Conservation (phyloP, 2,888 invertebrate genomes). For the Ecdyonurus torrentis region DNA sequence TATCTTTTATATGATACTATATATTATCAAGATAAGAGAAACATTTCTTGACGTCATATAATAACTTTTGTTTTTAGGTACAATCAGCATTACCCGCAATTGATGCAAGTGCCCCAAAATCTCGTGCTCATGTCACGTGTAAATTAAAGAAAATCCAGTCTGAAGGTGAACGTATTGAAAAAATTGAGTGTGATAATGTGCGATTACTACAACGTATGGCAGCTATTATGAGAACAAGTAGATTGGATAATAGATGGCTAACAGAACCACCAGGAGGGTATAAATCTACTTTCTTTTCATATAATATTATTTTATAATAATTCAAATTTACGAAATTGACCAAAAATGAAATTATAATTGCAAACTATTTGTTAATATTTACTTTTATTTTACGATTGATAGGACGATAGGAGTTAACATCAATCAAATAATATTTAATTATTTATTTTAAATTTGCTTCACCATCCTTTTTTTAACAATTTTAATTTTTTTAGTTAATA, state of each 20-base stretch:
- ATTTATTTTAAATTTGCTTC: too few relatives aligned
- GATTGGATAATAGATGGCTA: slow-evolving; percentile 49
- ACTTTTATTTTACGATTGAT: too few relatives aligned
- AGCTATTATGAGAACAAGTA: slow-evolving; percentile 44
- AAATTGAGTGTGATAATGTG: slow-evolving; percentile 50
- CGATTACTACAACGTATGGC: slow-evolving; percentile 46
- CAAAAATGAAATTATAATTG: too few relatives aligned
- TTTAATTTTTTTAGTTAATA: too few relatives aligned
- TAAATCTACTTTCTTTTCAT: too few relatives aligned
- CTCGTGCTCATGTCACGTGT: slow-evolving; percentile 43
- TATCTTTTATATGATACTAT: too few relatives aligned
- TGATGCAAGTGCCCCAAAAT: slow-evolving; percentile 43
- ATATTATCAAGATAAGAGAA: neutral
- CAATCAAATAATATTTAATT: too few relatives aligned
- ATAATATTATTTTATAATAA: too few relatives aligned
- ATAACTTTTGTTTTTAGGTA: slow-evolving; percentile 29
- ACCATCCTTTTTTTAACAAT: too few relatives aligned
- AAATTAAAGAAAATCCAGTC: slow-evolving; percentile 53
- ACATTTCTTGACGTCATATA: slow-evolving; percentile 1
- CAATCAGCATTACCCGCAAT: slow-evolving; percentile 46
- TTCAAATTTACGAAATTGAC: too few relatives aligned
- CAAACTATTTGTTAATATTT: too few relatives aligned
- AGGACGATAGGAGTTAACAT: too few relatives aligned
- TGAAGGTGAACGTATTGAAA: slow-evolving; percentile 44
- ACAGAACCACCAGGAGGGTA: slow-evolving; percentile 37